Percentiles rank a stretch among this genome's conserved stretches.
These are phyloP conservation scores for Crossaster papposus DNA, from an alignment of 53 echinoderm and acorn worm species.

Conservation along the genomic window DNA sequence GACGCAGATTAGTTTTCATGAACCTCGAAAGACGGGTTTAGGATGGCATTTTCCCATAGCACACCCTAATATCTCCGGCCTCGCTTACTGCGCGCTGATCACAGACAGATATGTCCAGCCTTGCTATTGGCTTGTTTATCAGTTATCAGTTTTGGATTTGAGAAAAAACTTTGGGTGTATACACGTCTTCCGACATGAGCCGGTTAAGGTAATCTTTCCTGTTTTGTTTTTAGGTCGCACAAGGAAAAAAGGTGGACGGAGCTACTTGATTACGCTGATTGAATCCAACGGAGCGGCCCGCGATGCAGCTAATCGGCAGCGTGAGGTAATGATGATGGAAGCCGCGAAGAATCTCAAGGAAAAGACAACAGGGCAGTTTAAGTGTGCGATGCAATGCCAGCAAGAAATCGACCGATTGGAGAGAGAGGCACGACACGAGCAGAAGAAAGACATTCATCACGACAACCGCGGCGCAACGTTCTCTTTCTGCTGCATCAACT, in stretches of 20 bases:
- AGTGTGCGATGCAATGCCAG: conserved; percentile 8
- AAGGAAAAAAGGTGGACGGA: conserved; percentile 64
- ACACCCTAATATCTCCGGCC: too few relatives aligned
- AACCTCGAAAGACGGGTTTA: too few relatives aligned
- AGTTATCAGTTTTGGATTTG: too few relatives aligned
- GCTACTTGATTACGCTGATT: conserved; percentile 68
- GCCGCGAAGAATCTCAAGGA: conserved; percentile 39
- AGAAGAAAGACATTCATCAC: conserved; percentile 15
- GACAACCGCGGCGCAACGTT: conserved; percentile 13
- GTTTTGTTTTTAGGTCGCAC: conserved; percentile 59
- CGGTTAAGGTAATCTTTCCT: not conserved
- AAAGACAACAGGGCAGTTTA: conserved; percentile 1
- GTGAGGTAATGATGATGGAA: conserved; percentile 57
- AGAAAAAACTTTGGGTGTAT: too few relatives aligned
- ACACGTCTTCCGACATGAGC: too few relatives aligned
- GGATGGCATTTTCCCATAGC: too few relatives aligned
- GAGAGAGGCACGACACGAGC: conserved; percentile 23
- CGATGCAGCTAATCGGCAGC: conserved; percentile 54
- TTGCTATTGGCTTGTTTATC: too few relatives aligned
- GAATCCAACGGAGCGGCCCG: conserved; percentile 50
- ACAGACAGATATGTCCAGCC: too few relatives aligned
- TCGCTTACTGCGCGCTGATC: too few relatives aligned
- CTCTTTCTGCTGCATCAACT: conserved; percentile 58
- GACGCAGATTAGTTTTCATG: too few relatives aligned
- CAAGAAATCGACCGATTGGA: conserved; percentile 20